Percentiles rank a stretch among this genome's conserved stretches.
Conservation (phyloP, 1,140 invertebrate genomes). For the Parapsyche elsis region DNA sequence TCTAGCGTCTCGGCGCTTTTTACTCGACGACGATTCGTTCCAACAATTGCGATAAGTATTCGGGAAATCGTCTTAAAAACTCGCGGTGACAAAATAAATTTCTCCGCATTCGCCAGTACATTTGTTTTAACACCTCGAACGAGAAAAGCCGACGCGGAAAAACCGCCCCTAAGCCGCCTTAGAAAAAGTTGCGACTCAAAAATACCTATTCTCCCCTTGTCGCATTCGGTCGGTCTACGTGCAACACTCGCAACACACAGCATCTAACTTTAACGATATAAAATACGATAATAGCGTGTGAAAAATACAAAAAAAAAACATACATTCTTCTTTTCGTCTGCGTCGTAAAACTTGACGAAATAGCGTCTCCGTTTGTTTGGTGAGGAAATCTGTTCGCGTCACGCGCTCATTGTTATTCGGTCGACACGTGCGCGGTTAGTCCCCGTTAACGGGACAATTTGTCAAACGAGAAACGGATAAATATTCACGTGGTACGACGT, state of each 20-base stretch:
- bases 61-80: conserved; percentile 34
- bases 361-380: background rate
- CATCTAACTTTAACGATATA: too few relatives aligned
- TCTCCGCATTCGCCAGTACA: background rate
- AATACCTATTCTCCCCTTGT: too few relatives aligned
- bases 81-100: background rate
- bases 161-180: too few relatives aligned
- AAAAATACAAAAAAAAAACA: too few relatives aligned
- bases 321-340: background rate
- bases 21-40: background rate
- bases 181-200: too few relatives aligned
- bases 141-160: too few relatives aligned
- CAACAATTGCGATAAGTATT: conserved; percentile 35
- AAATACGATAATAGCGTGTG: too few relatives aligned
- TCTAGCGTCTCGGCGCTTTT: background rate
- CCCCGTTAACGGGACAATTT: conserved; percentile 7
- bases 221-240: too few relatives aligned
- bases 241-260: too few relatives aligned
- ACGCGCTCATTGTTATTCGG: background rate
- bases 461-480: background rate
- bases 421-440: background rate
- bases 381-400: background rate
- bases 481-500: background rate
- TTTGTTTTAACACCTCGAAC: conserved; percentile 14
- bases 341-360: background rate